phyloP scores from a whole-genome alignment of 30 jellyfish, hydroid and myxozoan genomes.

The Hydractinia symbiolongicarpus region DNA sequence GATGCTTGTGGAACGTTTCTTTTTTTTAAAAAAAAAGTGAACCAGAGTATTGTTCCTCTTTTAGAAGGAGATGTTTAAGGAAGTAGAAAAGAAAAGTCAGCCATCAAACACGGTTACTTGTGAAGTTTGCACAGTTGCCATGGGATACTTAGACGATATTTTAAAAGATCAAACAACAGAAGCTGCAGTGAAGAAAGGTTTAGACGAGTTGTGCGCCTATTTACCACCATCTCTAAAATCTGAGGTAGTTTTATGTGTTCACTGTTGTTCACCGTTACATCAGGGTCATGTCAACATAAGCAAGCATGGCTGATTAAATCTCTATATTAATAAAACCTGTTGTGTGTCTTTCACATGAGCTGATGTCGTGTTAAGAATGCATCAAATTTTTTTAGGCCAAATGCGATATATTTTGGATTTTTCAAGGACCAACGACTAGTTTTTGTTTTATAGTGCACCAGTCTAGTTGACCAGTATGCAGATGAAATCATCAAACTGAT shows the following conservation, averaged over 20 bases:
- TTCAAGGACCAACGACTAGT: not conserved
- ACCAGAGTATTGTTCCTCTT: too few relatives aligned
- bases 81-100: not conserved
- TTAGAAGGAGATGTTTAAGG: too few relatives aligned
- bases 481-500: slow-evolving; percentile 19
- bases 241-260: slow-evolving; percentile 13
- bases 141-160: slow-evolving; percentile 17
- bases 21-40: too few relatives aligned
- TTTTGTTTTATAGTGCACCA: slow-evolving; percentile 10
- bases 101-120: slow-evolving; percentile 22
- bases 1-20: too few relatives aligned
- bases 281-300: too few relatives aligned
- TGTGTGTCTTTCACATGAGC: too few relatives aligned
- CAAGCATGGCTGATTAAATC: too few relatives aligned
- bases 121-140: slow-evolving; percentile 31
- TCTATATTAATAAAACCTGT: too few relatives aligned
- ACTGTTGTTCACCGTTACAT: not conserved
- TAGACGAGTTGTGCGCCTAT: slow-evolving; percentile 22
- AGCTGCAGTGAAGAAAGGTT: slow-evolving; percentile 28
- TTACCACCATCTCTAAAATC: slow-evolving; percentile 12
- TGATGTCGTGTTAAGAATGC: too few relatives aligned
- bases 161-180: slow-evolving; percentile 17
- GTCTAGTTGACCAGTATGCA: slow-evolving; percentile 10
- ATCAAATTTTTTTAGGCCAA: too few relatives aligned
- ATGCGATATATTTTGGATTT: too few relatives aligned